Conservation (phyloP, 2,113 vertebrate species). For the Tupaia tana region DNA sequence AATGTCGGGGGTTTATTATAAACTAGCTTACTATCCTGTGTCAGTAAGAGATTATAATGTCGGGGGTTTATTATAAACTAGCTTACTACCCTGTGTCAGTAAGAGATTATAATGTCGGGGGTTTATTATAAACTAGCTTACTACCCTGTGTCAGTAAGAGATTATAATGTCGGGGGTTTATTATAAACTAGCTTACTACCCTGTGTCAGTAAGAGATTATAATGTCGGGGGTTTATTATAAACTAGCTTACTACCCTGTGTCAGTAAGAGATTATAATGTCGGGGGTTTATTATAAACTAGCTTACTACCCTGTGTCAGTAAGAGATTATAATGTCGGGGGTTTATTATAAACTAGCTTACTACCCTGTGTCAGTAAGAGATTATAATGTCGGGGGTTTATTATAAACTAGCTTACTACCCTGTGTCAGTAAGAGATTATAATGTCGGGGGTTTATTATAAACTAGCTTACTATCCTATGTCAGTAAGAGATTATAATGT, state of each 20-base stretch:
- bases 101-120: background rate
- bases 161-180: background rate
- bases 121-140: background rate
- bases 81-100: background rate
- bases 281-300: background rate
- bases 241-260: background rate
- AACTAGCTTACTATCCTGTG: background rate
- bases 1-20: background rate
- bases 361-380: background rate
- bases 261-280: background rate
- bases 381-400: background rate
- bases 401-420: background rate
- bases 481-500: background rate
- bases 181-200: background rate
- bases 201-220: background rate
- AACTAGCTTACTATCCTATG: background rate
- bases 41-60: background rate
- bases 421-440: background rate
- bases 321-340: background rate
- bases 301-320: background rate
- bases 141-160: background rate
- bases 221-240: background rate
- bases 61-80: background rate
- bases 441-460: background rate
- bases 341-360: background rate